Evolutionary conservation across 2,797 vertebrate species (phyloP).

Genomic region (Agapornis canus): DNA sequence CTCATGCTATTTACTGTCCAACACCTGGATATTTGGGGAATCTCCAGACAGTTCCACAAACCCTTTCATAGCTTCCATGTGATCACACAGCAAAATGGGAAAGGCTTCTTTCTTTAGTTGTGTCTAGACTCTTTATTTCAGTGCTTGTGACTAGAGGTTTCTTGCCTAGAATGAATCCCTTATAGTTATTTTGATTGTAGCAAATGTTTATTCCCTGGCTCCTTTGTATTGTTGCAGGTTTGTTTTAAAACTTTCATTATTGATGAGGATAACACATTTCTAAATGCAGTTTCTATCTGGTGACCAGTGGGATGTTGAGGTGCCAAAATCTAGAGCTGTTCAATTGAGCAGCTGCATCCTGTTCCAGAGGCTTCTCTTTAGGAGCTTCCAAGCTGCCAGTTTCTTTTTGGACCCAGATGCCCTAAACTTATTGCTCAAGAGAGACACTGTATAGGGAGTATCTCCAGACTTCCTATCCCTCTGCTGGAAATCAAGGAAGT

Average conservation of each 20-base stretch:
- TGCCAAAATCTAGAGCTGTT: not conserved
- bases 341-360: not conserved
- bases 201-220: not conserved
- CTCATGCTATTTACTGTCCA: constrained; percentile 11
- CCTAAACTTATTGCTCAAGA: not conserved
- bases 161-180: not conserved
- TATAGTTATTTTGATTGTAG: not conserved
- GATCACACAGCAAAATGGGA: not conserved
- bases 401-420: not conserved
- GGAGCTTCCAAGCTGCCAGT: not conserved
- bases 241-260: not conserved
- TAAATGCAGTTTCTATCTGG: not conserved
- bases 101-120: constrained; percentile 25
- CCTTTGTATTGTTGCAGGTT: not conserved
- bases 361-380: not conserved
- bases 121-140: constrained; percentile 9
- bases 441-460: not conserved
- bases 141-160: not conserved
- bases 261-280: not conserved
- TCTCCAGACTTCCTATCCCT: not conserved
- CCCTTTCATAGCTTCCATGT: constrained; percentile 4
- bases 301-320: not conserved
- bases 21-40: constrained; percentile 17
- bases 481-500: not conserved
- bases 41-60: constrained; percentile 14